Evolutionary conservation across 2,888 invertebrate species (phyloP).

Genomic region (Drosophila glabriapex): DNA sequence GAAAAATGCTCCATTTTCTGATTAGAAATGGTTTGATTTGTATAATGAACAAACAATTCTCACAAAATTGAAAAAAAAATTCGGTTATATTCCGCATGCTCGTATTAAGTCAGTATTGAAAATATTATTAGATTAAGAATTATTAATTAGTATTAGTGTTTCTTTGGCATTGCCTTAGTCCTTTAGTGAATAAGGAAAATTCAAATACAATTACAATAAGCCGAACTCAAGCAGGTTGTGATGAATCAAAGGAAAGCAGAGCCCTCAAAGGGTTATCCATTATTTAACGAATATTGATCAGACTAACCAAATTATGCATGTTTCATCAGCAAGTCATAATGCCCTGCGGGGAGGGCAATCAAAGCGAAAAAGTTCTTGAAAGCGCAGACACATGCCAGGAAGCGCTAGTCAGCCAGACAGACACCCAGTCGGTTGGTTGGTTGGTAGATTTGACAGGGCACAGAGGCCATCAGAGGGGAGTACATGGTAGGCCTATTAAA

Average conservation of each 20-base stretch:
- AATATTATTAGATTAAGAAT: not conserved
- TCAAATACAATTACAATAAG: not conserved
- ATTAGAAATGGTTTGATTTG: not conserved
- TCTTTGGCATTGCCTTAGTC: not conserved
- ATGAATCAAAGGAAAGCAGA: not conserved
- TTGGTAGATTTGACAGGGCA: not conserved
- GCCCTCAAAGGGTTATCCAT: not conserved
- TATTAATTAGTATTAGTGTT: not conserved
- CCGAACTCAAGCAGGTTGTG: not conserved
- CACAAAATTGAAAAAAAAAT: not conserved
- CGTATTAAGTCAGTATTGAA: not conserved
- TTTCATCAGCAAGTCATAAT: conserved; percentile 18
- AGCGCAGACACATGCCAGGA: conserved; percentile 62
- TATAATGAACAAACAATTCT: not conserved
- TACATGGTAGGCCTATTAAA: conserved; percentile 68
- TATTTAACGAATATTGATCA: conserved; percentile 3
- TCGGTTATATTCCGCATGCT: not conserved
- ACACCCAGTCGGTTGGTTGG: conserved; percentile 1
- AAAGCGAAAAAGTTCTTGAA: conserved; percentile 56
- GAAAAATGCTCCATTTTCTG: not conserved
- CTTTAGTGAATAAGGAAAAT: not conserved
- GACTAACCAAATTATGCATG: conserved; percentile 18
- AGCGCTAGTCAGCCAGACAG: conserved; percentile 28
- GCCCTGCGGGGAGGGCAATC: conserved; percentile 34
- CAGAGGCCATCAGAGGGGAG: not conserved